phyloP scores from a whole-genome alignment of 2,113 vertebrate genomes.

The Perca flavescens region DNA sequence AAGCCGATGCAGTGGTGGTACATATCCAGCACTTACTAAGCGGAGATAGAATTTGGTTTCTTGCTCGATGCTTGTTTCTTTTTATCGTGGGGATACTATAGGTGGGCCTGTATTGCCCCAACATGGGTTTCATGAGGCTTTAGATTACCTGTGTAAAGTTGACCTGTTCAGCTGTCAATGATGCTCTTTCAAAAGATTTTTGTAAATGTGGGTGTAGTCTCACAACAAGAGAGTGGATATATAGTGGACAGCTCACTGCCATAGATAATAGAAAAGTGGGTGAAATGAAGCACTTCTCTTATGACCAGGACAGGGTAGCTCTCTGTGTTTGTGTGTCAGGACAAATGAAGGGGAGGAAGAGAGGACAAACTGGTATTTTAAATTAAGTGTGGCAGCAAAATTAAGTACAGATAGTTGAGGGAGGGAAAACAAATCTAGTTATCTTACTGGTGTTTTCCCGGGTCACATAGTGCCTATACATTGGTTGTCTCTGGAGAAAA shows the following conservation, averaged over 20 bases:
- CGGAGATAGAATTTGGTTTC: neutral
- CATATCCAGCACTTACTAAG: neutral
- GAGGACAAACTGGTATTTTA: neutral
- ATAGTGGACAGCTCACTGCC: constrained; percentile 15
- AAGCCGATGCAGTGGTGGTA: neutral
- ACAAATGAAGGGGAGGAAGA: neutral
- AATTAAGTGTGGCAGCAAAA: constrained; percentile 15
- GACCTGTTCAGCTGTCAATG: neutral
- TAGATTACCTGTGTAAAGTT: neutral
- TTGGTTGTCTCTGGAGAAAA: neutral
- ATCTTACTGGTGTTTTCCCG: constrained; percentile 13
- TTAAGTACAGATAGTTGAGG: constrained; percentile 7
- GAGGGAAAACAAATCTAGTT: constrained; percentile 16
- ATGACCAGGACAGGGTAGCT: neutral
- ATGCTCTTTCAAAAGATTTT: neutral
- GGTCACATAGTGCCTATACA: neutral
- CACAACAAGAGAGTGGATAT: constrained; percentile 24
- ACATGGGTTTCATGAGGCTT: neutral
- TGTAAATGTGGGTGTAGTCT: too few species aligned
- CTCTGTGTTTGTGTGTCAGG: constrained; percentile 26
- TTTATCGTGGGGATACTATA: neutral
- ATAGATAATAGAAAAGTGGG: constrained; percentile 38
- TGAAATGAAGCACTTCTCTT: constrained; percentile 26
- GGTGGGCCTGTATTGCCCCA: neutral
- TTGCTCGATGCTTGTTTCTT: neutral